A percentile compares a stretch with the other conserved stretches of the same genome.
Evolutionary conservation across 2,113 vertebrate genomes (phyloP).

Genomic region (Gila orcuttii): DNA sequence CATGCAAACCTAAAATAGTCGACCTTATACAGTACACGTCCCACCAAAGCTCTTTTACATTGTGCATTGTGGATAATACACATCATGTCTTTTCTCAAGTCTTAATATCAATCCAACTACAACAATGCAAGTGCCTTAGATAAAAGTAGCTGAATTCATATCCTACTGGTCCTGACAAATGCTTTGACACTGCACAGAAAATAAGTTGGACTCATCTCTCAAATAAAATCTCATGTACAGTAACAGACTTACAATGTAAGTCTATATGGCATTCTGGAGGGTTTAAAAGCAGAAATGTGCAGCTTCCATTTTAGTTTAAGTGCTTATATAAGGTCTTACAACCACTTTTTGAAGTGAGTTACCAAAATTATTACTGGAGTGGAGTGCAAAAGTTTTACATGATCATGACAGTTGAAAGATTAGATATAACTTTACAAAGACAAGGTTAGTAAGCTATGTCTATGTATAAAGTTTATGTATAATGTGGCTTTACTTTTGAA

Average conservation of each 20-base stretch:
- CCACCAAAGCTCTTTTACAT: neutral
- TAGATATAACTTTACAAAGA: neutral
- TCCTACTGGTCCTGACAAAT: neutral
- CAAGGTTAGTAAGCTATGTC: neutral
- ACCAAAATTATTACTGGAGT: too few species aligned
- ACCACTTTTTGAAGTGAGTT: neutral
- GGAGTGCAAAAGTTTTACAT: neutral
- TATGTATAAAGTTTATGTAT: neutral
- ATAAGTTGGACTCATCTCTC: neutral
- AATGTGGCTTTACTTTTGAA: neutral
- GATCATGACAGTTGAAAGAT: neutral
- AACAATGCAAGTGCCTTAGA: neutral
- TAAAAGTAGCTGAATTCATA: neutral
- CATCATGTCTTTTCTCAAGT: neutral
- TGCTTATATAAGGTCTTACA: neutral
- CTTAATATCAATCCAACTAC: neutral
- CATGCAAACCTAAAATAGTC: conserved; percentile 56
- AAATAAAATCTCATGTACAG: neutral
- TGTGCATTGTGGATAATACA: conserved; percentile 1
- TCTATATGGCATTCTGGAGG: neutral
- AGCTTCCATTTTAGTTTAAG: neutral
- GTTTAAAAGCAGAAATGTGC: neutral
- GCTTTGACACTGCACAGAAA: neutral
- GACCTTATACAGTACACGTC: neutral
- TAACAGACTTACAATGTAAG: neutral